These are phyloP conservation scores for Microtus richardsoni DNA, from an alignment of 2,113 vertebrate genomes.

Conservation along the genomic window DNA sequence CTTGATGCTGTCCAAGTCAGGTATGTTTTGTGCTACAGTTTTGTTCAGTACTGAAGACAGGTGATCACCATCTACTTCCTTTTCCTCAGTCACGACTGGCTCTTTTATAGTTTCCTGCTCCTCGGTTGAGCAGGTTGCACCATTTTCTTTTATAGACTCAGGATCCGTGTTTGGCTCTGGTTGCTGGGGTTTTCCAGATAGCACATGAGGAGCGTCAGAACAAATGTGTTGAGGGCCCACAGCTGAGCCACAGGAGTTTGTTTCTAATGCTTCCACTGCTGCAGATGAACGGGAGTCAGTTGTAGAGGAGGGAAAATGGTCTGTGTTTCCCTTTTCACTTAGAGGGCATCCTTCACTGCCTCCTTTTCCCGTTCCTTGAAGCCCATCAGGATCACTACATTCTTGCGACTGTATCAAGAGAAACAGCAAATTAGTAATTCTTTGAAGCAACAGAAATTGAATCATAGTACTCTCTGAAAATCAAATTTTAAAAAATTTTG, in stretches of 20 bases:
- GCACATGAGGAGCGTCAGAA: conserved; percentile 20
- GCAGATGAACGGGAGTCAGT: not conserved
- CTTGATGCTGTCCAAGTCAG: conserved; percentile 69
- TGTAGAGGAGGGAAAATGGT: not conserved
- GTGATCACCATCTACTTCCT: conserved; percentile 69
- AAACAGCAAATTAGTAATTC: conserved; percentile 69
- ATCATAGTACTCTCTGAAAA: not conserved
- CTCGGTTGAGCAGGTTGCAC: not conserved
- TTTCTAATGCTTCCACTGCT: conserved; percentile 63
- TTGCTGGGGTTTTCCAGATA: not conserved
- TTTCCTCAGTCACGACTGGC: not conserved
- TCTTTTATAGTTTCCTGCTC: not conserved
- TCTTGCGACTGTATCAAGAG: conserved; percentile 78
- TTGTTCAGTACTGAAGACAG: not conserved
- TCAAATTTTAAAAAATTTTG: not conserved
- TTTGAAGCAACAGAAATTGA: conserved; percentile 31
- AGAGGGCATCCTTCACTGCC: conserved; percentile 54
- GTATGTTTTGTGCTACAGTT: not conserved
- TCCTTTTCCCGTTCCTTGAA: conserved; percentile 30
- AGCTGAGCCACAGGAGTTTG: conserved; percentile 40
- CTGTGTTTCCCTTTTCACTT: not conserved
- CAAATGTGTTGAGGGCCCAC: conserved; percentile 64
- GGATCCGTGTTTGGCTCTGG: conserved; percentile 55
- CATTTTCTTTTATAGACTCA: not conserved
- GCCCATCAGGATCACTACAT: conserved; percentile 28